Conservation (phyloP, 2,113 vertebrate genomes). For the Myxocyprinus asiaticus region DNA sequence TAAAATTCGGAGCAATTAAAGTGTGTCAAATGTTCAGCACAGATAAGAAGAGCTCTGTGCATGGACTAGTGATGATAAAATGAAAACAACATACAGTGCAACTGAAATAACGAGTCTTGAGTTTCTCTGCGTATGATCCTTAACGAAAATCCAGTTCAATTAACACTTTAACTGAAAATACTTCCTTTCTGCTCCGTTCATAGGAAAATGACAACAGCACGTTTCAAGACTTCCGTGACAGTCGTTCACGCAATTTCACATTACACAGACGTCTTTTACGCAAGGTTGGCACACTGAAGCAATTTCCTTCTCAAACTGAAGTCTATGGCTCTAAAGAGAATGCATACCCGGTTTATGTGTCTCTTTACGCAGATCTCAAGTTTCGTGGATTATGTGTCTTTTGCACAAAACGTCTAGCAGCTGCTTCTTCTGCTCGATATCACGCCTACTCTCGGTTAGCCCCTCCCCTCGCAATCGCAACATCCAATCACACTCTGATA, state of each 20-base stretch:
- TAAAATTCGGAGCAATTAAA: neutral
- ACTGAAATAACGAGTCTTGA: neutral
- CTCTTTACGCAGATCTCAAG: too few relatives aligned
- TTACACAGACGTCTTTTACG: neutral
- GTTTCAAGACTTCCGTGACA: conserved; percentile 24
- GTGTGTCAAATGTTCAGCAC: neutral
- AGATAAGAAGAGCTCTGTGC: neutral
- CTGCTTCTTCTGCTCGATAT: neutral
- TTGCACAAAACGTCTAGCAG: neutral
- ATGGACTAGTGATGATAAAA: neutral
- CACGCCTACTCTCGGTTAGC: neutral
- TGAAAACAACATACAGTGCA: neutral
- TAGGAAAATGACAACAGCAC: neutral
- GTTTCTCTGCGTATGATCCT: neutral
- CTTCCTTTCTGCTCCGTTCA: neutral
- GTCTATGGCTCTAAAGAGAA: neutral
- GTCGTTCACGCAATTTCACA: neutral
- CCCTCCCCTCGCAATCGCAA: conserved; percentile 44
- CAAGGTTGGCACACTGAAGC: conserved; percentile 13
- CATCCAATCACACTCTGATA: conserved; percentile 52
- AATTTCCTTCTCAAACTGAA: neutral
- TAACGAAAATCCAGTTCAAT: neutral
- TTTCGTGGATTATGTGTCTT: neutral
- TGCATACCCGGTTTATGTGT: neutral
- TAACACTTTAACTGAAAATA: neutral